Percentiles rank a stretch among this genome's conserved stretches.
phyloP scores from a whole-genome alignment of 2,888 invertebrate genomes.

The Mesodorylaimus sp. region DNA sequence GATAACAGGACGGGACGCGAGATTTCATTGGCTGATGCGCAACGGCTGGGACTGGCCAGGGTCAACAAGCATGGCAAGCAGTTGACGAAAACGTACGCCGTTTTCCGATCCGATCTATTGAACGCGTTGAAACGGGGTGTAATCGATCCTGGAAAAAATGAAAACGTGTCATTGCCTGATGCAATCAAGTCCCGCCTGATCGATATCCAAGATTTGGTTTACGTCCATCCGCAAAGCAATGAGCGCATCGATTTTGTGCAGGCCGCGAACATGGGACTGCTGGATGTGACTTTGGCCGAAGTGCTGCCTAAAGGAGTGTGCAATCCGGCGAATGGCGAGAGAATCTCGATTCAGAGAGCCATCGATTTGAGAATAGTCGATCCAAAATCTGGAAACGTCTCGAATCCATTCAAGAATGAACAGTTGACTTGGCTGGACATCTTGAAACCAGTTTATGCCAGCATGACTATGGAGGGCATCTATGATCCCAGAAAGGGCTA shows the following conservation, averaged over 20 bases:
- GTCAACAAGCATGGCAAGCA: constrained; percentile 31
- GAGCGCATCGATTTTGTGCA: constrained; percentile 18
- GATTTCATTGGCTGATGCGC: constrained; percentile 28
- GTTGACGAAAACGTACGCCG: constrained; percentile 25
- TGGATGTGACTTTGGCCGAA: constrained; percentile 28
- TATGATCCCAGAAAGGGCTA: constrained; percentile 30
- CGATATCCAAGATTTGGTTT: constrained; percentile 36
- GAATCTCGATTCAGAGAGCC: constrained; percentile 34
- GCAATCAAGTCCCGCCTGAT: constrained; percentile 61
- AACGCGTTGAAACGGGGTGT: constrained; percentile 54
- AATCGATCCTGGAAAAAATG: constrained; percentile 51
- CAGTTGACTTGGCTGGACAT: constrained; percentile 31
- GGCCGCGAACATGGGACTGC: constrained; percentile 28
- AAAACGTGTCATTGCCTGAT: constrained; percentile 59
- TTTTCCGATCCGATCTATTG: constrained; percentile 27
- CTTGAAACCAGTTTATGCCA: constrained; percentile 25
- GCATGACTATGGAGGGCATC: constrained; percentile 25
- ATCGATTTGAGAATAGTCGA: constrained; percentile 65
- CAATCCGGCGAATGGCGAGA: constrained; percentile 26
- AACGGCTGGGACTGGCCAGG: constrained; percentile 27
- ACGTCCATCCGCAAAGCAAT: constrained; percentile 20
- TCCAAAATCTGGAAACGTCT: constrained; percentile 56
- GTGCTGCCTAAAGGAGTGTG: constrained; percentile 25
- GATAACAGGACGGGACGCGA: constrained; percentile 25
- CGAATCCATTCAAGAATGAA: constrained; percentile 54